These are phyloP conservation scores for Drosophila kanapiae DNA, from an alignment of 1,140 invertebrate species.

Conservation along the genomic window DNA sequence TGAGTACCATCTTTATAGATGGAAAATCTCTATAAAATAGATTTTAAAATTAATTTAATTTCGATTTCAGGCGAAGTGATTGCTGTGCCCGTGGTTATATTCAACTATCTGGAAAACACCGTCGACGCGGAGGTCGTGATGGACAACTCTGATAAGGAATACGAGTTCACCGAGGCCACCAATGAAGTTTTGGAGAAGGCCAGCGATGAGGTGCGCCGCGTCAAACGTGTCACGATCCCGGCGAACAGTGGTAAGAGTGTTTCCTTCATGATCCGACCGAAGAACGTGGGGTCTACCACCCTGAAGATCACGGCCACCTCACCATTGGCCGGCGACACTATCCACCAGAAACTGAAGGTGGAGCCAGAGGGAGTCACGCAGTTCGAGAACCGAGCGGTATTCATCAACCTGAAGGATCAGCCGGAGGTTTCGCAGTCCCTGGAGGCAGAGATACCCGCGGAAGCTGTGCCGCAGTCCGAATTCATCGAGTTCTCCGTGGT, in stretches of 20 bases:
- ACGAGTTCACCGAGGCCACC: constrained; percentile 90
- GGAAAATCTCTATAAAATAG: neutral
- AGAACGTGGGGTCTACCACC: constrained; percentile 90
- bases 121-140: constrained; percentile 92
- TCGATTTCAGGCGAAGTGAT: constrained; percentile 71
- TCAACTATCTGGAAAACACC: constrained; percentile 87
- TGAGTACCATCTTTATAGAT: constrained; percentile 8
- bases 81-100: constrained; percentile 77
- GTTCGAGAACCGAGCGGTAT: constrained; percentile 91
- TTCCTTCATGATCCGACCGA: constrained; percentile 93
- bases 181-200: constrained; percentile 86
- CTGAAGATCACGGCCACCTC: constrained; percentile 91
- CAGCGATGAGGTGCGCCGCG: constrained; percentile 88
- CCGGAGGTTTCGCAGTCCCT: constrained; percentile 86
- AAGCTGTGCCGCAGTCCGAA: constrained; percentile 90
- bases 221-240: constrained; percentile 88
- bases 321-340: constrained; percentile 90
- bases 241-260: constrained; percentile 90
- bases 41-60: neutral
- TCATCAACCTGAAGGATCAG: constrained; percentile 90
- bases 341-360: constrained; percentile 90
- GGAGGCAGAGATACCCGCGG: constrained; percentile 89
- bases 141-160: constrained; percentile 92
- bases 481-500: constrained; percentile 90
- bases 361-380: constrained; percentile 93